Conservation (phyloP, 2,113 vertebrate genomes). For the Ceratotherium simum region DNA sequence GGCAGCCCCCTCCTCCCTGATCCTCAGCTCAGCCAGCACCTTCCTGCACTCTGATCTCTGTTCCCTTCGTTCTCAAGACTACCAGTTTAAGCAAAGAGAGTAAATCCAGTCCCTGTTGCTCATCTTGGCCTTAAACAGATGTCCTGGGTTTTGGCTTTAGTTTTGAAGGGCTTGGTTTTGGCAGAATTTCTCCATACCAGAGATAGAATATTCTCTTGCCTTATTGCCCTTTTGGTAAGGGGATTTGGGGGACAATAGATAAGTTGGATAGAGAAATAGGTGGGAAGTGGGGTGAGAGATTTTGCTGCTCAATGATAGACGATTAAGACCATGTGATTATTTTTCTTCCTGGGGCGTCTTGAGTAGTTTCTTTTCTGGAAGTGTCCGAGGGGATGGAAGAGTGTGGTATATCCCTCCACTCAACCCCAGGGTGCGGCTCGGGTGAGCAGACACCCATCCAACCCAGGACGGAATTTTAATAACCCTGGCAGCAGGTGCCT, state of each 20-base stretch:
- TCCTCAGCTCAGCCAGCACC: no score
- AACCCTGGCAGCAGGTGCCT: background rate
- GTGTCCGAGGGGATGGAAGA: no score
- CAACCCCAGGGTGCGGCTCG: no score
- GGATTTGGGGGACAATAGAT: background rate
- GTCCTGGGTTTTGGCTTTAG: background rate
- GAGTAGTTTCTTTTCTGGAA: background rate
- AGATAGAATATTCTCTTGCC: background rate
- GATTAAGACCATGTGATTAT: background rate
- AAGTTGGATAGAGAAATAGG: background rate
- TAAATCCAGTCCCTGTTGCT: background rate
- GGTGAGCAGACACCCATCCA: background rate
- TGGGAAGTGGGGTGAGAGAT: background rate
- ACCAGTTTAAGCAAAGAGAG: background rate
- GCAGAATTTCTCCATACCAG: background rate
- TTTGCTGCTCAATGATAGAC: background rate
- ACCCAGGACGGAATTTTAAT: background rate
- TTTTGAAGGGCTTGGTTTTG: no score
- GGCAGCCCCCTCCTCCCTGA: background rate
- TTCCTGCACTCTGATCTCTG: no score
- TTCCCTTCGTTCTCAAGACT: no score
- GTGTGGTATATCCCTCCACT: fast-evolving
- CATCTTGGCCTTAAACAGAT: background rate
- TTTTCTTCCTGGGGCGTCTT: background rate
- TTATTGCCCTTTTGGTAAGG: background rate